These are phyloP conservation scores for Hypsibius dujardini DNA, from an alignment of 1,140 invertebrate genomes.

Conservation along the genomic window DNA sequence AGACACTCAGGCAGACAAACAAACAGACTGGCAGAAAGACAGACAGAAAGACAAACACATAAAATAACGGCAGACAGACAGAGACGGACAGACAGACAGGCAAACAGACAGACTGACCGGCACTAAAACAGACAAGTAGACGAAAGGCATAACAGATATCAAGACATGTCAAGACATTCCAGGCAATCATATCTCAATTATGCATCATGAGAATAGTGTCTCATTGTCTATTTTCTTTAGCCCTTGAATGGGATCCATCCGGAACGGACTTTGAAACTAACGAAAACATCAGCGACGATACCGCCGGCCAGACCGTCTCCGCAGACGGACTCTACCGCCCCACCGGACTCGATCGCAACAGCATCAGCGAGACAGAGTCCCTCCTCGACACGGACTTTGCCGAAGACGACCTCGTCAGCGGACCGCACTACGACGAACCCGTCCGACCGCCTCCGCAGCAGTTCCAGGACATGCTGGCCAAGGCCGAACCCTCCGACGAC, in stretches of 20 bases:
- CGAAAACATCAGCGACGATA: not conserved
- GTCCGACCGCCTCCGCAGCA: not conserved
- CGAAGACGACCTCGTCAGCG: not conserved
- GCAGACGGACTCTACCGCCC: not conserved
- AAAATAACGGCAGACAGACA: not conserved
- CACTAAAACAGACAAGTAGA: too few relatives aligned
- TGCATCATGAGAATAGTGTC: not conserved
- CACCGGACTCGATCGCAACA: not conserved
- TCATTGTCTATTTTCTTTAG: not conserved
- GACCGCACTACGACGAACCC: not conserved
- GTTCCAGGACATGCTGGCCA: not conserved
- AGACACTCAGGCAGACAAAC: too few relatives aligned
- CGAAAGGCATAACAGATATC: not conserved
- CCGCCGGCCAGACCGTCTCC: not conserved
- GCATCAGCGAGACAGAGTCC: not conserved
- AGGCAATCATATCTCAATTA: not conserved
- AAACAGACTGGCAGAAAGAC: too few relatives aligned
- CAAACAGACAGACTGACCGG: not conserved
- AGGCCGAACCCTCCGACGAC: not conserved
- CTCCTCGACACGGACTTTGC: not conserved
- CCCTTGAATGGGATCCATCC: not conserved
- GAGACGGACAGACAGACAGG: not conserved
- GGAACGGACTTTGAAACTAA: not conserved
- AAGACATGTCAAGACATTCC: not conserved
- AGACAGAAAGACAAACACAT: not conserved